Conservation (phyloP, 2,888 invertebrate genomes). For the Lymantria dispar region DNA sequence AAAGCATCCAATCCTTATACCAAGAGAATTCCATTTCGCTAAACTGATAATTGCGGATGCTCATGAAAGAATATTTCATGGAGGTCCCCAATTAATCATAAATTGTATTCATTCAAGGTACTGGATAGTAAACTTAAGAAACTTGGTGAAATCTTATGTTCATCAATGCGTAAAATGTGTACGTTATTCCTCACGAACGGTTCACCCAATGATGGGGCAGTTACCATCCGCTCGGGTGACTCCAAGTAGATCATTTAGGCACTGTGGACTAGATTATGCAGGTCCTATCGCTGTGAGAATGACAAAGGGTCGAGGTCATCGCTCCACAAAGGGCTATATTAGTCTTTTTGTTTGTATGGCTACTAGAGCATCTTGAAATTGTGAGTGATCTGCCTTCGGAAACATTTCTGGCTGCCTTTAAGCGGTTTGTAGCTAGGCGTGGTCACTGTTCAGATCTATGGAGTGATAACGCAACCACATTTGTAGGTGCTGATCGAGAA, state of each 20-base stretch:
- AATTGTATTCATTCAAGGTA: slow-evolving; percentile 2
- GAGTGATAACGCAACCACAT: slow-evolving; percentile 3
- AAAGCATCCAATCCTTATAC: not conserved
- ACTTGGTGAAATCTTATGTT: not conserved
- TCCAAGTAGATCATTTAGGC: not conserved
- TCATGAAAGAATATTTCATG: slow-evolving; percentile 4
- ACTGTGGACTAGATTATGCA: slow-evolving; percentile 2
- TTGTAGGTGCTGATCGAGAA: slow-evolving; percentile 2
- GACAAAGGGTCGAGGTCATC: not conserved
- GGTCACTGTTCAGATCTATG: not conserved
- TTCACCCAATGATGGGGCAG: not conserved
- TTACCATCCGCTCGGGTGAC: not conserved
- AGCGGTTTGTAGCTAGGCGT: slow-evolving; percentile 1
- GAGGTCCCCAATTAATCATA: slow-evolving; percentile 5
- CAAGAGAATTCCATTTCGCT: not conserved
- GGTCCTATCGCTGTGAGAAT: not conserved
- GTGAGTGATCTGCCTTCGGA: not conserved
- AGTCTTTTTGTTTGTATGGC: slow-evolving; percentile 3
- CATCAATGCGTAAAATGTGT: not conserved
- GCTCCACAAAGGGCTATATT: not conserved
- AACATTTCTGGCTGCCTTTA: not conserved
- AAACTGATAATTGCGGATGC: slow-evolving; percentile 1
- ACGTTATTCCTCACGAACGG: not conserved
- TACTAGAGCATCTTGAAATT: slow-evolving; percentile 1
- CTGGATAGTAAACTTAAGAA: slow-evolving; percentile 2